These are phyloP conservation scores for Drosophila borealis DNA, from an alignment of 2,888 invertebrate species.

Conservation along the genomic window DNA sequence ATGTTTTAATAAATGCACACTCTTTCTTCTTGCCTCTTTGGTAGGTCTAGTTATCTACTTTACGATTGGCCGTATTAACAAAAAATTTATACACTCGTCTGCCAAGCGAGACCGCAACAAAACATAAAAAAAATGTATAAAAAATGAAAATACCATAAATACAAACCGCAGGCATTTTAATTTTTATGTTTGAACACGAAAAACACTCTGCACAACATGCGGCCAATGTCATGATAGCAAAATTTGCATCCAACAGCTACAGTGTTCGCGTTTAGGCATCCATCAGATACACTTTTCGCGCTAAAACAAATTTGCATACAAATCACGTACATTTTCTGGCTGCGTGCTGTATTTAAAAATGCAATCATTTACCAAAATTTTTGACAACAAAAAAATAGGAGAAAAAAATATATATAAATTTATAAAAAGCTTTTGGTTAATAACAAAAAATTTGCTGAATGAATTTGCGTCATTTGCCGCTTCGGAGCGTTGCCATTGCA, in stretches of 20 bases:
- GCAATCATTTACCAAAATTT: slow-evolving; percentile 55
- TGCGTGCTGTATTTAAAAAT: slow-evolving; percentile 35
- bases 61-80: slow-evolving; percentile 67
- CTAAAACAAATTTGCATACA: slow-evolving; percentile 50
- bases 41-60: slow-evolving; percentile 37
- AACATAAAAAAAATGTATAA: neutral
- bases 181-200: slow-evolving; percentile 57
- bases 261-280: slow-evolving; percentile 48
- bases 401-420: neutral
- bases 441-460: slow-evolving; percentile 61
- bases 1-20: slow-evolving; percentile 4
- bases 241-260: slow-evolving; percentile 66
- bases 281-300: slow-evolving; percentile 57
- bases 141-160: slow-evolving; percentile 32
- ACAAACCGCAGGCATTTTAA: slow-evolving; percentile 69
- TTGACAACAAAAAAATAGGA: slow-evolving; percentile 15
- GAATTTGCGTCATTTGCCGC: slow-evolving; percentile 68
- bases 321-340: slow-evolving; percentile 47
- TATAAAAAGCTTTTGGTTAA: slow-evolving; percentile 27
- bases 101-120: slow-evolving; percentile 48
- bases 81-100: slow-evolving; percentile 62
- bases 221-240: slow-evolving; percentile 44
- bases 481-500: slow-evolving; percentile 40
- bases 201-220: slow-evolving; percentile 43
- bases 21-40: neutral